Conservation (phyloP, 2,797 vertebrate genomes). For the Molossus alvarezi region DNA sequence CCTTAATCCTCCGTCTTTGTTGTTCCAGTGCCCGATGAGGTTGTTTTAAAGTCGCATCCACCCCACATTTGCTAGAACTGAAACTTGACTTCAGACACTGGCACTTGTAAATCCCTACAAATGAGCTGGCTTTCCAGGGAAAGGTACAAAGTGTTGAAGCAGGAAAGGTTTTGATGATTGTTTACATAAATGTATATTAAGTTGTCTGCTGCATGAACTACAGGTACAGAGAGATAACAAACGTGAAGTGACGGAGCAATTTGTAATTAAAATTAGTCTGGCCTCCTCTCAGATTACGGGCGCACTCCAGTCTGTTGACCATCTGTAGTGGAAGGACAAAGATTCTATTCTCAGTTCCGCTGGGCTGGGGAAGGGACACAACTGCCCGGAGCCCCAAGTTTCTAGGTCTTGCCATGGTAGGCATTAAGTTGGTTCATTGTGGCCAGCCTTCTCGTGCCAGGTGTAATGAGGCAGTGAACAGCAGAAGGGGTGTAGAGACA, state of each 20-base stretch:
- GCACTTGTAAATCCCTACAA: constrained; percentile 88
- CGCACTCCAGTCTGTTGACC: constrained; percentile 83
- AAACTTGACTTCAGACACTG: constrained; percentile 88
- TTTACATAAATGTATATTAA: constrained; percentile 87
- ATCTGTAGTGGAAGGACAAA: constrained; percentile 83
- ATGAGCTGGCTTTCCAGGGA: constrained; percentile 79
- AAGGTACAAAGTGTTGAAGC: constrained; percentile 81
- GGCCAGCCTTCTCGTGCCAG: constrained; percentile 6
- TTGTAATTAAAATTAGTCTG: constrained; percentile 88
- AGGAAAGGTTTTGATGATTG: constrained; percentile 82
- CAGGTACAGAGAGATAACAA: constrained; percentile 82
- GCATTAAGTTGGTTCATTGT: constrained; percentile 47
- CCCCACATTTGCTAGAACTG: constrained; percentile 87
- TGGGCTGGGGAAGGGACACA: constrained; percentile 65
- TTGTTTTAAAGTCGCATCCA: constrained; percentile 89
- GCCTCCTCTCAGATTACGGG: constrained; percentile 82
- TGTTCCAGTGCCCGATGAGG: constrained; percentile 87
- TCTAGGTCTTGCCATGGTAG: constrained; percentile 66
- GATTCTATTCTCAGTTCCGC: constrained; percentile 78
- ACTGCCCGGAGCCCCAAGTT: constrained; percentile 19
- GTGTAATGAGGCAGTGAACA: accelerated
- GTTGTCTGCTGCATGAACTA: constrained; percentile 82
- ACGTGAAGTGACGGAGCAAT: constrained; percentile 77
- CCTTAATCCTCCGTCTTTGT: constrained; percentile 89
- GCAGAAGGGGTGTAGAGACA: not conserved